phyloP scores from a whole-genome alignment of 1,140 invertebrate species.

The Danaus plexippus region DNA sequence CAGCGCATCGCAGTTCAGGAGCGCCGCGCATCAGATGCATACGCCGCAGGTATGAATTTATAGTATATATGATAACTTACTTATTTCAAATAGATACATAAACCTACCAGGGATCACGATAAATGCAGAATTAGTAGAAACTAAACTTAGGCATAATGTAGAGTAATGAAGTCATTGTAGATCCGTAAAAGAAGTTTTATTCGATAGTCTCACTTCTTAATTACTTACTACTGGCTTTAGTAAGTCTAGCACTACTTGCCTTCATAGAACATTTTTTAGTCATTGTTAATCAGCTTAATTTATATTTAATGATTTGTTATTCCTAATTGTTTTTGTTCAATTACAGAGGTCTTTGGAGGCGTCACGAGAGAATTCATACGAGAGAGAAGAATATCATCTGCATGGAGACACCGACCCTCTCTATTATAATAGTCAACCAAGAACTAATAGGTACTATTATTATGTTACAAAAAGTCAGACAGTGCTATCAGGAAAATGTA shows the following conservation, averaged over 20 bases:
- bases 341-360: slow-evolving; percentile 83
- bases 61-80: background rate
- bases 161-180: too few species aligned
- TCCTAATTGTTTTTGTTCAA: background rate
- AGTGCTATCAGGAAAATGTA: background rate
- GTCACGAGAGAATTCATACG: slow-evolving; percentile 87
- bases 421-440: slow-evolving; percentile 91
- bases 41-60: slow-evolving; percentile 73
- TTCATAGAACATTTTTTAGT: too few species aligned
- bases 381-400: slow-evolving; percentile 78
- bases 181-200: too few species aligned
- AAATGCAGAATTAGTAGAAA: too few species aligned
- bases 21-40: slow-evolving; percentile 82
- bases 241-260: too few species aligned
- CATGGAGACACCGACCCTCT: slow-evolving; percentile 83
- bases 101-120: too few species aligned
- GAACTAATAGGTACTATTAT: slow-evolving; percentile 51
- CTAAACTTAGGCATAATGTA: too few species aligned
- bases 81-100: too few species aligned
- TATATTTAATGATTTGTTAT: too few species aligned
- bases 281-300: too few species aligned
- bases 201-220: too few species aligned
- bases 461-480: background rate
- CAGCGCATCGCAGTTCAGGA: slow-evolving; percentile 87
- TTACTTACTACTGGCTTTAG: too few species aligned